Evolutionary conservation across 2,797 vertebrate genomes (phyloP).

Genomic region (Melanogrammus aeglefinus): DNA sequence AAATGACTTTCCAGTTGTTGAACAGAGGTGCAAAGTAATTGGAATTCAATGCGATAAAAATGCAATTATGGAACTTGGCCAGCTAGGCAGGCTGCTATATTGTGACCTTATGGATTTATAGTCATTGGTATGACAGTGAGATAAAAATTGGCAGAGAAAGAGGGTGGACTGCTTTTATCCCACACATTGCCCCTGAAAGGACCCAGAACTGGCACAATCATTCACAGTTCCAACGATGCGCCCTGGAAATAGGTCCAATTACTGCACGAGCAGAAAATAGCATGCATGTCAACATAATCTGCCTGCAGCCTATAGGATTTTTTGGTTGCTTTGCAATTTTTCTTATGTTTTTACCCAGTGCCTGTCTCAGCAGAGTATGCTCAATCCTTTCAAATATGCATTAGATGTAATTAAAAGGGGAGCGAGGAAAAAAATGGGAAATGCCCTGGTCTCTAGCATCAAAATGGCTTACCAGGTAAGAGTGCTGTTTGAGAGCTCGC

Average conservation of each 20-base stretch:
- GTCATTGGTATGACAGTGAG: constrained; percentile 40
- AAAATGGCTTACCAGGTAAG: not conserved
- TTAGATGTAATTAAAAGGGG: not conserved
- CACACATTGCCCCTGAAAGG: constrained; percentile 31
- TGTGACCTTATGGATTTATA: constrained; percentile 60
- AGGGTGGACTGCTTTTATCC: constrained; percentile 33
- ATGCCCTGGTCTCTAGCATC: not conserved
- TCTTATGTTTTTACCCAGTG: not conserved
- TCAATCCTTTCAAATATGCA: not conserved
- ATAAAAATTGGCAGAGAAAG: constrained; percentile 40
- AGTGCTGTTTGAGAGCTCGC: not conserved
- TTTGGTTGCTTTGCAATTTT: constrained; percentile 1
- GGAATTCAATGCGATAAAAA: constrained; percentile 68
- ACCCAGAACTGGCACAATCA: constrained; percentile 14
- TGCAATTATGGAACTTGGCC: constrained; percentile 54
- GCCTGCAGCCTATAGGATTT: not conserved
- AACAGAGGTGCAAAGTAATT: constrained; percentile 60
- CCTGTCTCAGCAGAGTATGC: not conserved
- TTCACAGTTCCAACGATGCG: not conserved
- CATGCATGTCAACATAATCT: constrained; percentile 10
- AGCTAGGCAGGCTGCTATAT: constrained; percentile 51
- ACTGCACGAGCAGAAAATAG: not conserved
- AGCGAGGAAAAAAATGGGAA: not conserved
- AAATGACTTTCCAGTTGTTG: constrained; percentile 66
- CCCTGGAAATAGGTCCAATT: constrained; percentile 17